Percentiles rank a stretch among this genome's conserved stretches.
Conservation (phyloP, 1,140 invertebrate species). For the Vanessa atalanta region DNA sequence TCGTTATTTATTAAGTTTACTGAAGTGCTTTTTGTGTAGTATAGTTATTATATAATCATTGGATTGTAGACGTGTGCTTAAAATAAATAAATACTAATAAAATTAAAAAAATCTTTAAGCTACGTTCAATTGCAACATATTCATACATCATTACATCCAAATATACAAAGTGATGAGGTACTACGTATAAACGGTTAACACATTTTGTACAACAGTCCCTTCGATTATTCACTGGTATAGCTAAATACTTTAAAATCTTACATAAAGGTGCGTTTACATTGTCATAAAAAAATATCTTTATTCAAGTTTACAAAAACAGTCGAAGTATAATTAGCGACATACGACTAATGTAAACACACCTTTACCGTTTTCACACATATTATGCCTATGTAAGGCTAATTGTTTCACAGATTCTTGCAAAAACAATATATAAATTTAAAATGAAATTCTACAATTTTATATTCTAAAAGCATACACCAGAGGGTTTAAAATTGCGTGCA, state of each 20-base stretch:
- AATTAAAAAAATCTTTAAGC: constrained; percentile 46
- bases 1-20: too few species aligned
- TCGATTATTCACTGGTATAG: constrained; percentile 13
- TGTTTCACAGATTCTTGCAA: not conserved
- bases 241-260: not conserved
- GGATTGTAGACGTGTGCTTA: constrained; percentile 39
- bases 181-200: constrained; percentile 38
- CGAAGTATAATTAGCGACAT: not conserved
- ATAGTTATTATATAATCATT: not conserved
- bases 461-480: constrained; percentile 3
- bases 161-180: constrained; percentile 53
- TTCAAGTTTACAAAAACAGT: constrained; percentile 1
- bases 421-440: not conserved
- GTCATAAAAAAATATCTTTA: not conserved
- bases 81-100: constrained; percentile 39
- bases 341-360: not conserved
- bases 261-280: constrained; percentile 4
- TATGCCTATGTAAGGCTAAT: not conserved
- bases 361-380: not conserved
- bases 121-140: constrained; percentile 50
- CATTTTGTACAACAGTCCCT: constrained; percentile 27
- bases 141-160: constrained; percentile 42
- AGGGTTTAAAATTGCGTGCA: constrained; percentile 4
- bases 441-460: constrained; percentile 1
- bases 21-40: too few species aligned